Evolutionary conservation across 1,140 invertebrate species (phyloP).

Genomic region (Wiebesia pumilae): DNA sequence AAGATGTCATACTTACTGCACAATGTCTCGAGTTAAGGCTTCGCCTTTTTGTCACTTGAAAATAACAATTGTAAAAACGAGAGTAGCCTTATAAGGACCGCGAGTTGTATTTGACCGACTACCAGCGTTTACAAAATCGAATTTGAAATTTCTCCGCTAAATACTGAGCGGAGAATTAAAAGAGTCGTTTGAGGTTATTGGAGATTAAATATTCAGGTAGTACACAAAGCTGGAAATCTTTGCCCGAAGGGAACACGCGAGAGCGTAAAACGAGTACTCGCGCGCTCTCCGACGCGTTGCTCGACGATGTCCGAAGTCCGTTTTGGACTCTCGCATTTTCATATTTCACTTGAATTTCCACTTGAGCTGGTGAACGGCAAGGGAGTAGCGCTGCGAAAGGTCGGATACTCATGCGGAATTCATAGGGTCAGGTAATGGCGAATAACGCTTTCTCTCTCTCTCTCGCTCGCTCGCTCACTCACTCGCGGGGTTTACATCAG

Average conservation of each 20-base stretch:
- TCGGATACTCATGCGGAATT: constrained; percentile 70
- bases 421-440: constrained; percentile 64
- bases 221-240: constrained; percentile 44
- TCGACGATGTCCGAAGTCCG: not conserved
- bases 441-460: not conserved
- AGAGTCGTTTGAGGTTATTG: not conserved
- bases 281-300: not conserved
- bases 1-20: too few relatives aligned
- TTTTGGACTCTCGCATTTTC: constrained; percentile 61
- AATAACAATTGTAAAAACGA: too few relatives aligned
- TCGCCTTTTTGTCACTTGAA: too few relatives aligned
- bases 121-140: not conserved
- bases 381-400: constrained; percentile 63
- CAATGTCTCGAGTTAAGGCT: too few relatives aligned
- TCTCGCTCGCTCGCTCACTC: constrained; percentile 32
- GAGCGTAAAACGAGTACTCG: not conserved
- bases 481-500: constrained; percentile 64
- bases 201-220: constrained; percentile 39
- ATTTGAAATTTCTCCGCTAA: not conserved
- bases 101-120: not conserved
- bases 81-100: not conserved
- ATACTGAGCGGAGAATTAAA: not conserved
- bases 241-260: constrained; percentile 31
- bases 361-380: constrained; percentile 64
- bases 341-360: constrained; percentile 74